phyloP scores from a whole-genome alignment of 2,888 invertebrate species.

The Agonopterix arenella region DNA sequence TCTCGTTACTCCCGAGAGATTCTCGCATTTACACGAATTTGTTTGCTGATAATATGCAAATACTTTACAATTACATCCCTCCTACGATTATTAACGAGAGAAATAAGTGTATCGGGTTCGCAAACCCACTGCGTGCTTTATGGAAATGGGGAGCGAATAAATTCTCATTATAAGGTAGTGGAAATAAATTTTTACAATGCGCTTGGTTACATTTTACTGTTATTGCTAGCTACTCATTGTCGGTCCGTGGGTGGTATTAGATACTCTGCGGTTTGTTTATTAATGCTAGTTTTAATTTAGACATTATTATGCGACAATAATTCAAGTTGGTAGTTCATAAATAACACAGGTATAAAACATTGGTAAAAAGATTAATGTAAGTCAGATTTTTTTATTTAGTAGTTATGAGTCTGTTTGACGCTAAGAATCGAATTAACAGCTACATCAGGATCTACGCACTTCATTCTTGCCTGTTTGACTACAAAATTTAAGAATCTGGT shows the following conservation, averaged over 20 bases:
- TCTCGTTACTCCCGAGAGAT: constrained; percentile 31
- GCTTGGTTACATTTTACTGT: constrained; percentile 23
- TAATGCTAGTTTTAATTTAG: no score
- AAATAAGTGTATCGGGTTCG: constrained; percentile 40
- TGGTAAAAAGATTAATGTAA: no score
- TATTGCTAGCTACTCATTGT: constrained; percentile 1
- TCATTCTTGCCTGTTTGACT: no score
- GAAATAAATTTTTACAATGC: constrained; percentile 54
- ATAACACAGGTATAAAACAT: no score
- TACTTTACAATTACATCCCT: constrained; percentile 44
- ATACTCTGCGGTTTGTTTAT: no score
- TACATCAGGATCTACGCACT: no score
- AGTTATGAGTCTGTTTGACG: no score
- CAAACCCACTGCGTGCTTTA: constrained; percentile 39
- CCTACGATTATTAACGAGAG: constrained; percentile 34
- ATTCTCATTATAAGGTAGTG: constrained; percentile 58
- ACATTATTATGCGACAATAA: no score
- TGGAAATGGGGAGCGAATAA: constrained; percentile 62
- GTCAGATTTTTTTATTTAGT: no score
- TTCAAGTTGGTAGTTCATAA: no score
- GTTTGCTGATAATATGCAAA: constrained; percentile 26
- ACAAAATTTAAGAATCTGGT: no score
- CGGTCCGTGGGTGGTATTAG: neutral
- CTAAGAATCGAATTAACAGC: no score
- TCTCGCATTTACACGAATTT: constrained; percentile 7